Evolutionary conservation across 2,113 vertebrate species (phyloP).

Genomic region (Callionymus lyra): DNA sequence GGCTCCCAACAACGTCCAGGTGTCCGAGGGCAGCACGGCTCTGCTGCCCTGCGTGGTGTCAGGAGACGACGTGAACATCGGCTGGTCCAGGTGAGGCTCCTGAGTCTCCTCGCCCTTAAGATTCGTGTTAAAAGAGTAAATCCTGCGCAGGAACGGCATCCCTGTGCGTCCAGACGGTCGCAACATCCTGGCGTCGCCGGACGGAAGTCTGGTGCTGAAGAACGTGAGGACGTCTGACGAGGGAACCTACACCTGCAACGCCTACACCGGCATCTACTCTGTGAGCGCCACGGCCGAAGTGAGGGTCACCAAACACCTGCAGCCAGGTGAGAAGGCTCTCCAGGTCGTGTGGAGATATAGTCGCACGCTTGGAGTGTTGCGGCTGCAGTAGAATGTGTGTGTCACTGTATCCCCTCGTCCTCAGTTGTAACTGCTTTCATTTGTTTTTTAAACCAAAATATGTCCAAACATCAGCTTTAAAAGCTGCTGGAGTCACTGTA

Average conservation of each 20-base stretch:
- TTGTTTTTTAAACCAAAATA: no score
- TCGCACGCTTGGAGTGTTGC: no score
- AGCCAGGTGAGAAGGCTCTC: constrained; percentile 44
- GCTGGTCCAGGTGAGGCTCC: constrained; percentile 83
- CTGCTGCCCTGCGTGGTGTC: constrained; percentile 78
- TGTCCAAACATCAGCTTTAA: no score
- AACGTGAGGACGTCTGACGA: constrained; percentile 70
- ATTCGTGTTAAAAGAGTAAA: no score
- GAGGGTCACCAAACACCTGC: constrained; percentile 61
- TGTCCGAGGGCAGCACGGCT: constrained; percentile 75
- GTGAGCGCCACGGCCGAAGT: constrained; percentile 86
- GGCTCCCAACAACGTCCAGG: constrained; percentile 70
- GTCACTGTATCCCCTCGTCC: no score
- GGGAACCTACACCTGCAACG: constrained; percentile 88
- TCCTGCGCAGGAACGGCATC: constrained; percentile 79
- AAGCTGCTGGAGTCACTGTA: no score
- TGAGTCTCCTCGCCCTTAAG: background rate
- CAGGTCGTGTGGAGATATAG: no score
- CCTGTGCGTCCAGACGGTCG: constrained; percentile 72
- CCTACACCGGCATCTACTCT: constrained; percentile 80
- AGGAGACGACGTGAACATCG: constrained; percentile 77
- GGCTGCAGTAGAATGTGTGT: no score
- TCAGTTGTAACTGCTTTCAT: no score
- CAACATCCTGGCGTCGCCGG: constrained; percentile 66
- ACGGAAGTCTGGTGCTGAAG: constrained; percentile 79